Conservation (phyloP, 2,888 invertebrate species). For the Crepidodera aurea region DNA sequence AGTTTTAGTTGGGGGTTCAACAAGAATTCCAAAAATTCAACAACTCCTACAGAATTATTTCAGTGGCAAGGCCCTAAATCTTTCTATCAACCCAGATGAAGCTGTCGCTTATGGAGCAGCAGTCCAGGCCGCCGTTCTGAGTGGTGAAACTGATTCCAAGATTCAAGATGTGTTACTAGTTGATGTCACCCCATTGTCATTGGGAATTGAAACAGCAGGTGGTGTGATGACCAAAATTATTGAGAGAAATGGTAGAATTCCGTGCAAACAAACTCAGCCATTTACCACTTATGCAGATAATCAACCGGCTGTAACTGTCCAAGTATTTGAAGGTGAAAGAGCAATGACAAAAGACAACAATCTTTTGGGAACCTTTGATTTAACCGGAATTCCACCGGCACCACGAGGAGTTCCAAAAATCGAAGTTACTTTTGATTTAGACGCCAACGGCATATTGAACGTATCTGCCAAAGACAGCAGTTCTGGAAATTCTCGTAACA, state of each 20-base stretch:
- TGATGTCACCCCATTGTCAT: slow-evolving; percentile 73
- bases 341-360: slow-evolving; percentile 84
- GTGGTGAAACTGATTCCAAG: slow-evolving; percentile 67
- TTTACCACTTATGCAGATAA: slow-evolving; percentile 75
- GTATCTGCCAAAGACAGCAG: slow-evolving; percentile 68
- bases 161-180: slow-evolving; percentile 78
- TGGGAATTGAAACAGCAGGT: slow-evolving; percentile 82
- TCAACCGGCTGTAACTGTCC: slow-evolving; percentile 69
- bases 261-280: slow-evolving; percentile 64
- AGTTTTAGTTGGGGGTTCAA: slow-evolving; percentile 83
- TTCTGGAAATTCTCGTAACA: slow-evolving; percentile 74
- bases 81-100: slow-evolving; percentile 59
- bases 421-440: slow-evolving; percentile 76
- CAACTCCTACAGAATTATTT: slow-evolving; percentile 78
- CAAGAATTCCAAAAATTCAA: slow-evolving; percentile 82
- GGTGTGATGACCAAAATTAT: slow-evolving; percentile 76
- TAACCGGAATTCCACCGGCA: slow-evolving; percentile 75
- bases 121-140: slow-evolving; percentile 56
- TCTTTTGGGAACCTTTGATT: slow-evolving; percentile 69
- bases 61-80: slow-evolving; percentile 63
- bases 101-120: slow-evolving; percentile 59
- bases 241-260: slow-evolving; percentile 66
- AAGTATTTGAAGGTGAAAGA: slow-evolving; percentile 75
- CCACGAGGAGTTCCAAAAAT: slow-evolving; percentile 74
- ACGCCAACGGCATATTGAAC: slow-evolving; percentile 76